A percentile compares a stretch with the other conserved stretches of the same genome.
Evolutionary conservation across 2,113 vertebrate genomes (phyloP).

Genomic region (Spea multiplicata): DNA sequence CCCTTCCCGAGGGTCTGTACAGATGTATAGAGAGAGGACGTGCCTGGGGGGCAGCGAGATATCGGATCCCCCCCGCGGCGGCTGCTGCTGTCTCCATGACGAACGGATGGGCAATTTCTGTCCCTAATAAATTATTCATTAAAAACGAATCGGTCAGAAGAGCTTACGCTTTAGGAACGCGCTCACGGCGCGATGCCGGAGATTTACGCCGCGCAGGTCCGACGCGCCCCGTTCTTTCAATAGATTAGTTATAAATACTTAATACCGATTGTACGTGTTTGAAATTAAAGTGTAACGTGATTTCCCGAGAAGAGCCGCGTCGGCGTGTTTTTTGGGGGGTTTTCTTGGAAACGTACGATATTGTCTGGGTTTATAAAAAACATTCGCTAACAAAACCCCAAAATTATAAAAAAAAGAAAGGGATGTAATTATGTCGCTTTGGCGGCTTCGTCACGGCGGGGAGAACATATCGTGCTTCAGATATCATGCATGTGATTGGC

Average conservation of each 20-base stretch:
- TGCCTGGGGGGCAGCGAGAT: neutral
- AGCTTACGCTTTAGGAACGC: constrained; percentile 3
- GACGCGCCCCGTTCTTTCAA: neutral
- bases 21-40: constrained; percentile 41
- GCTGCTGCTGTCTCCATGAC: neutral
- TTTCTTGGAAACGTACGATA: too few relatives aligned
- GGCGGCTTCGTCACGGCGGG: too few relatives aligned
- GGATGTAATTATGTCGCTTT: too few relatives aligned
- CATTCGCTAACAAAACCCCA: too few relatives aligned
- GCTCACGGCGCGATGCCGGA: too few relatives aligned
- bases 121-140: constrained; percentile 4
- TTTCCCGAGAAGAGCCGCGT: neutral
- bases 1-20: constrained; percentile 13
- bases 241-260: constrained; percentile 29
- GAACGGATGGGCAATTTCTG: too few relatives aligned
- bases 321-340: too few relatives aligned
- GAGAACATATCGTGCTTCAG: too few relatives aligned
- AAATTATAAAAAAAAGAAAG: too few relatives aligned
- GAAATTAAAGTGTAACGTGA: constrained; percentile 45
- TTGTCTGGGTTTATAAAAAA: too few relatives aligned
- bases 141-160: neutral
- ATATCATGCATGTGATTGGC: too few relatives aligned
- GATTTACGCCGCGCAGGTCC: constrained; percentile 10
- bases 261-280: constrained; percentile 42
- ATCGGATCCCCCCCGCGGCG: neutral